These are phyloP conservation scores for Acheta domesticus DNA, from an alignment of 2,888 invertebrate genomes.

Conservation along the genomic window DNA sequence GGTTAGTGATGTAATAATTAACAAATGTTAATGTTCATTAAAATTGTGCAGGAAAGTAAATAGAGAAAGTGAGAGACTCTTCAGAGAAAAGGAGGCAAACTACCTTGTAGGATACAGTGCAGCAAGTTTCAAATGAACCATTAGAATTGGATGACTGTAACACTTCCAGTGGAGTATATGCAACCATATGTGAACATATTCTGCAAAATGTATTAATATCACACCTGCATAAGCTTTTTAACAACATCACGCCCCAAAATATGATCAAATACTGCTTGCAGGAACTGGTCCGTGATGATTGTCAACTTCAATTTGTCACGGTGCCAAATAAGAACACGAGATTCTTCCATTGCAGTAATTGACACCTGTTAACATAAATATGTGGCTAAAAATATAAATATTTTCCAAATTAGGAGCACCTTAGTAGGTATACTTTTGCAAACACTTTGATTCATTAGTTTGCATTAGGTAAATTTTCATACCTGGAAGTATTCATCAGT, in stretches of 20 bases:
- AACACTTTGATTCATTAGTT: neutral
- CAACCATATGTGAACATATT: neutral
- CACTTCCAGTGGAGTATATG: too few relatives aligned
- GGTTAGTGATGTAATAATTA: too few relatives aligned
- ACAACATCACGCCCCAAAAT: constrained; percentile 81
- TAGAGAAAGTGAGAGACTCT: too few relatives aligned
- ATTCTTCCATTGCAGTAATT: constrained; percentile 83
- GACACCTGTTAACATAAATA: constrained; percentile 61
- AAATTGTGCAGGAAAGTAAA: too few relatives aligned
- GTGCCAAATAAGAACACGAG: constrained; percentile 78
- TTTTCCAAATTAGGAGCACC: neutral
- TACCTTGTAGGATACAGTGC: too few relatives aligned
- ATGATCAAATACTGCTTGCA: constrained; percentile 82
- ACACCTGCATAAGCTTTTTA: constrained; percentile 80
- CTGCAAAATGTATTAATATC: constrained; percentile 21
- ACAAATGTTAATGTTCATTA: too few relatives aligned
- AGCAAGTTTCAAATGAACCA: too few relatives aligned
- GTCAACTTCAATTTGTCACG: constrained; percentile 80
- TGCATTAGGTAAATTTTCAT: constrained; percentile 35
- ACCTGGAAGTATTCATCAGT: constrained; percentile 85
- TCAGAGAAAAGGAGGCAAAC: too few relatives aligned
- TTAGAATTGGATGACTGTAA: too few relatives aligned
- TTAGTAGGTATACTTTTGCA: neutral
- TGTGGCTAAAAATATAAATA: constrained; percentile 21
- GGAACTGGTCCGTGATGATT: constrained; percentile 76